These are phyloP conservation scores for Drosophila neoperkinsi DNA, from an alignment of 2,888 invertebrate genomes.

Conservation along the genomic window DNA sequence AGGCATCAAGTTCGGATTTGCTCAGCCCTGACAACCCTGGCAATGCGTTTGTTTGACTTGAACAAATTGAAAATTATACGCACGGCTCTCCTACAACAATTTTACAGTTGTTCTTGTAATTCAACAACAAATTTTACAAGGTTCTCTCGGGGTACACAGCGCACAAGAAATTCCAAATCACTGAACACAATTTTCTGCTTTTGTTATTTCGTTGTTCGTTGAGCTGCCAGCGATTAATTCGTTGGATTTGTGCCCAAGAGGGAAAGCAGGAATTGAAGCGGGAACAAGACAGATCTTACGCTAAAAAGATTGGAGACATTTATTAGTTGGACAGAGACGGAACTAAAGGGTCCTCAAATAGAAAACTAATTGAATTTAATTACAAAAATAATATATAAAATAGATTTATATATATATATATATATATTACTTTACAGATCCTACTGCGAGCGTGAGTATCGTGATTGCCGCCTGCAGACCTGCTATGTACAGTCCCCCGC, in stretches of 20 bases:
- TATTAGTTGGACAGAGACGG: conserved; percentile 18
- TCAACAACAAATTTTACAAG: conserved; percentile 66
- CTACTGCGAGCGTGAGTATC: conserved; percentile 94
- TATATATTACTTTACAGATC: conserved; percentile 87
- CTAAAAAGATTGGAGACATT: conserved; percentile 45
- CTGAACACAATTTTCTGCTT: conserved; percentile 80
- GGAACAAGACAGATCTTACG: neutral
- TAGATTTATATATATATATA: neutral
- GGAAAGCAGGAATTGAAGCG: conserved; percentile 3
- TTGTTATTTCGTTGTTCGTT: conserved; percentile 63
- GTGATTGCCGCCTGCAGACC: conserved; percentile 94
- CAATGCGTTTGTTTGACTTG: conserved; percentile 72
- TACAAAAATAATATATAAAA: neutral
- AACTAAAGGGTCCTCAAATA: conserved; percentile 40
- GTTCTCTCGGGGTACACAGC: conserved; percentile 13
- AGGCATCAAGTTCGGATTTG: conserved; percentile 49
- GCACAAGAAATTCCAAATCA: conserved; percentile 74
- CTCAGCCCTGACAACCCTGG: conserved; percentile 27
- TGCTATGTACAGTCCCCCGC: conserved; percentile 98
- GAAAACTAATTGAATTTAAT: conserved; percentile 65
- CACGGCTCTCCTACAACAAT: conserved; percentile 44
- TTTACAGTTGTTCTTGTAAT: conserved; percentile 61
- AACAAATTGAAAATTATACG: conserved; percentile 81
- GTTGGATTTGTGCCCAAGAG: conserved; percentile 52
- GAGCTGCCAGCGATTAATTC: conserved; percentile 64